A percentile compares a stretch with the other conserved stretches of the same genome.
phyloP scores from a whole-genome alignment of 1,140 invertebrate genomes.

The Drepana arcuata region DNA sequence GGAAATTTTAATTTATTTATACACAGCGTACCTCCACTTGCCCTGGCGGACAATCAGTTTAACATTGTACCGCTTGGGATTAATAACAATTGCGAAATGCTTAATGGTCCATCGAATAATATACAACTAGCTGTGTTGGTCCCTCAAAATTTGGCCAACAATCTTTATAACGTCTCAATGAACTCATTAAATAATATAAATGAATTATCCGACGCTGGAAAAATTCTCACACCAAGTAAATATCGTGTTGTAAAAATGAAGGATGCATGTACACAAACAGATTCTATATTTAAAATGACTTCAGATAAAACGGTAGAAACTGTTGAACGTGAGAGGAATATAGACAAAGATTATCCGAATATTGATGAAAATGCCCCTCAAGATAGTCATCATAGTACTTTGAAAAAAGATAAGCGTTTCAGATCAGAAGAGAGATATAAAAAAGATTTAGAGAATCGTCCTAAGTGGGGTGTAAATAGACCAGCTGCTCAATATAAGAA shows the following conservation, averaged over 20 bases:
- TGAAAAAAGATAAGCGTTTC: slow-evolving; percentile 69
- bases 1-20: slow-evolving; percentile 62
- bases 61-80: slow-evolving; percentile 64
- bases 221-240: slow-evolving; percentile 76
- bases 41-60: slow-evolving; percentile 50
- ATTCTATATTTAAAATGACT: slow-evolving; percentile 37
- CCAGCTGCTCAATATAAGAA: slow-evolving; percentile 82
- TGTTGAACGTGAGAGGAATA: slow-evolving; percentile 36
- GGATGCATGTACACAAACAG: slow-evolving; percentile 81
- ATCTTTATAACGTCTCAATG: slow-evolving; percentile 52
- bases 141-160: slow-evolving; percentile 59
- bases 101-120: slow-evolving; percentile 44
- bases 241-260: slow-evolving; percentile 70
- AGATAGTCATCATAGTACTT: slow-evolving; percentile 44
- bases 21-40: slow-evolving; percentile 55
- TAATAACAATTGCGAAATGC: slow-evolving; percentile 45
- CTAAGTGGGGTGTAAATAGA: slow-evolving; percentile 79
- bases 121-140: slow-evolving; percentile 74
- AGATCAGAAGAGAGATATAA: slow-evolving; percentile 67
- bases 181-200: slow-evolving; percentile 37
- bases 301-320: slow-evolving; percentile 33
- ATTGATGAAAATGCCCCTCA: slow-evolving; percentile 67
- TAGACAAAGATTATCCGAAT: slow-evolving; percentile 53
- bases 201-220: slow-evolving; percentile 42
- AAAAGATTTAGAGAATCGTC: slow-evolving; percentile 73